A percentile compares a stretch with the other conserved stretches of the same genome.
Evolutionary conservation across 2,797 vertebrate species (phyloP).

Genomic region (Numenius phaeopus): DNA sequence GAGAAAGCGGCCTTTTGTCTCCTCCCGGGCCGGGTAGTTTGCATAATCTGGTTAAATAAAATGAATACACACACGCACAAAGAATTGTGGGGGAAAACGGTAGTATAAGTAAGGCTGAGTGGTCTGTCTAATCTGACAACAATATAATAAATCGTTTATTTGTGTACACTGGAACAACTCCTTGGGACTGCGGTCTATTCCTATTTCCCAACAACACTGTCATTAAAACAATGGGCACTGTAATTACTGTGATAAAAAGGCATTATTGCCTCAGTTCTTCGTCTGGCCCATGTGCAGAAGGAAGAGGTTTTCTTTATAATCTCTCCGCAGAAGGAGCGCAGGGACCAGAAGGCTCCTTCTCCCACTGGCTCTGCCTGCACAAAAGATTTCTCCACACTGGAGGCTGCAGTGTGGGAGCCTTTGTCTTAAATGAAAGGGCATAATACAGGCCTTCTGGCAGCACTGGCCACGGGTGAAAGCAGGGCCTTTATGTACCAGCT

Average conservation of each 20-base stretch:
- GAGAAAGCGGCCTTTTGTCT: slow-evolving; percentile 59
- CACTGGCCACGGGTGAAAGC: slow-evolving; percentile 64
- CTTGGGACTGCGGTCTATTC: slow-evolving; percentile 57
- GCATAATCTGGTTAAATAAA: slow-evolving; percentile 73
- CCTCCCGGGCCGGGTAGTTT: not conserved
- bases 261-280: slow-evolving; percentile 64
- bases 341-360: slow-evolving; percentile 75
- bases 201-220: slow-evolving; percentile 73
- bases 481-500: slow-evolving; percentile 64
- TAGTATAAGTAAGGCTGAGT: slow-evolving; percentile 29
- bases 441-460: slow-evolving; percentile 75
- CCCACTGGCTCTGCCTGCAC: slow-evolving; percentile 63
- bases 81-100: slow-evolving; percentile 5
- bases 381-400: slow-evolving; percentile 73
- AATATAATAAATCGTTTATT: slow-evolving; percentile 66
- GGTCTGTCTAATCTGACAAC: slow-evolving; percentile 72
- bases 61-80: not conserved
- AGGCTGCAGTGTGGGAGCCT: slow-evolving; percentile 66
- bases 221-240: slow-evolving; percentile 73
- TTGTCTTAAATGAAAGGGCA: slow-evolving; percentile 74
- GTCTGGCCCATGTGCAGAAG: slow-evolving; percentile 67
- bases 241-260: slow-evolving; percentile 73
- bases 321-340: slow-evolving; percentile 52
- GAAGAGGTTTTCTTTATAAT: slow-evolving; percentile 72
- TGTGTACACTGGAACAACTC: slow-evolving; percentile 55